These are phyloP conservation scores for Xestia xanthographa DNA, from an alignment of 2,888 invertebrate species.

Conservation along the genomic window DNA sequence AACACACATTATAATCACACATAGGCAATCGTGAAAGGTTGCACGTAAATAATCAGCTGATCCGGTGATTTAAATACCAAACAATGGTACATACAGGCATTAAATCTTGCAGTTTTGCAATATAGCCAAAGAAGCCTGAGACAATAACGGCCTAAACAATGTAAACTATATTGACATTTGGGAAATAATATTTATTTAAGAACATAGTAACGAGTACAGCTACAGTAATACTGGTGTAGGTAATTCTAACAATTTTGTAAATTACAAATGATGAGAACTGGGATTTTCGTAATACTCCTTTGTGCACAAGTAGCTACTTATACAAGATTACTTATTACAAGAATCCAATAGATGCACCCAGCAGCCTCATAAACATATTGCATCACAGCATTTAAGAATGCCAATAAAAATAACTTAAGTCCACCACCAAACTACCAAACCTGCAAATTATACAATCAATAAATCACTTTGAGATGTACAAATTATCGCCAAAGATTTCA, in stretches of 20 bases:
- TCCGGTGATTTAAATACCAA: constrained; percentile 87
- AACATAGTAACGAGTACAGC: constrained; percentile 48
- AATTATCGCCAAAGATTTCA: constrained; percentile 71
- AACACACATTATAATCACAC: constrained; percentile 66
- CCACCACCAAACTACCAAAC: constrained; percentile 55
- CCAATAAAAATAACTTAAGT: constrained; percentile 53
- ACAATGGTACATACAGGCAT: constrained; percentile 79
- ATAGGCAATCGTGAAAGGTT: constrained; percentile 88
- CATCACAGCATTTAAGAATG: constrained; percentile 41
- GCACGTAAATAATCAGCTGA: constrained; percentile 85
- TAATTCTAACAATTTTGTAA: constrained; percentile 68
- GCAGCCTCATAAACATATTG: constrained; percentile 35
- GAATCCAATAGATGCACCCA: constrained; percentile 40
- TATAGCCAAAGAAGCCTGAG: constrained; percentile 50
- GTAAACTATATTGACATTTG: constrained; percentile 83
- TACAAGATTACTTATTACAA: constrained; percentile 43
- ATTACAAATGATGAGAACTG: constrained; percentile 71
- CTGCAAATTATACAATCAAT: constrained; percentile 66
- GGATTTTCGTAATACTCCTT: constrained; percentile 66
- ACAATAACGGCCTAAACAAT: constrained; percentile 66
- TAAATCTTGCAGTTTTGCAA: constrained; percentile 72
- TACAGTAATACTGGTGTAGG: constrained; percentile 41
- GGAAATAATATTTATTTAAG: constrained; percentile 65
- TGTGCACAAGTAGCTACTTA: constrained; percentile 53
- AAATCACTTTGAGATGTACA: constrained; percentile 64